These are phyloP conservation scores for Caenorhabditis sp. DNA, from an alignment of 2,888 invertebrate genomes.

Conservation along the genomic window DNA sequence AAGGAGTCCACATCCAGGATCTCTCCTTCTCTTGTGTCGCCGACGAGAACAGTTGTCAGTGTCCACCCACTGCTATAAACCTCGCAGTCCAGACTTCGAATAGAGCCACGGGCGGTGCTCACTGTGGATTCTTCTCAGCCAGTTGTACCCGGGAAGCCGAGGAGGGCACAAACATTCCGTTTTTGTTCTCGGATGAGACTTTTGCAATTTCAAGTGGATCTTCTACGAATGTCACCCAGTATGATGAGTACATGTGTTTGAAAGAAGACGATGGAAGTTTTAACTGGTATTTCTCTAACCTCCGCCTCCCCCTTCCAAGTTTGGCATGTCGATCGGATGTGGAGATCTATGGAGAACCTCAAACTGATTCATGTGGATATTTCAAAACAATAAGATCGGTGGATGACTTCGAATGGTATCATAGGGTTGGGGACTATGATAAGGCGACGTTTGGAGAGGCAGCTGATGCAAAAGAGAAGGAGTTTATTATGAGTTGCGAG, in stretches of 20 bases:
- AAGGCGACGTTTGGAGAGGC: not conserved
- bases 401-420: not conserved
- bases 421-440: not conserved
- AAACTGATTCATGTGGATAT: not conserved
- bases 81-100: no score
- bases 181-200: not conserved
- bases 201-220: not conserved
- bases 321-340: not conserved
- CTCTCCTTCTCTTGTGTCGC: not conserved
- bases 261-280: conserved; percentile 3
- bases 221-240: not conserved
- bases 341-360: not conserved
- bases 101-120: not conserved
- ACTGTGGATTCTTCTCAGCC: not conserved
- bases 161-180: not conserved
- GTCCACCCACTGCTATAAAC: not conserved
- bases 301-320: not conserved
- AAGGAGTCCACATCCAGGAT: not conserved
- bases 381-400: not conserved
- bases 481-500: not conserved
- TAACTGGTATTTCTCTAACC: not conserved
- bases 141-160: not conserved
- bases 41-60: conserved; percentile 6
- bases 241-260: conserved; percentile 1
- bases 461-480: not conserved